Base-by-base conservation (phyloP, 2,797 vertebrate species). In the Danionella dracula region DNA sequence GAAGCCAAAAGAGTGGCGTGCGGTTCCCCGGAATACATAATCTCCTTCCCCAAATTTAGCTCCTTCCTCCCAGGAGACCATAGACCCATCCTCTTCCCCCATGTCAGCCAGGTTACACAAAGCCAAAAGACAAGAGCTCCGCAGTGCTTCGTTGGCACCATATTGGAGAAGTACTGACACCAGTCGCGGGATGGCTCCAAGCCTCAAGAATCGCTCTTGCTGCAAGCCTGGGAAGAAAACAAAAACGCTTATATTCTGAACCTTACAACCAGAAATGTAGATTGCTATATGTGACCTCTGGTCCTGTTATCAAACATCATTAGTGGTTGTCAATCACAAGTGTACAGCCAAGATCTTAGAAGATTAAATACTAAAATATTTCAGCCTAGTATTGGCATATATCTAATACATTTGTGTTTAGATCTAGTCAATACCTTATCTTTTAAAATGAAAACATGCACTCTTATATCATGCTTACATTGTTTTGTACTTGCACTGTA, bases 51-150 rank as follows among this genome's bases (percentile, higher is more conserved):
- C 69, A 21, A 82, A 57, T 0, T 81, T 59, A 0, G 20, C 58
- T 0, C 71, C 83, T 46, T 77, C 69, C 68, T 88, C 83, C 88
- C 90, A 90, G 11, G 79, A 51, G 40, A 84, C 50, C n/a, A 77
- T 78, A 0, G 77, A 81, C 67, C 85, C 83, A 29, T 87, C 88
- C 1, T 83, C 75, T 72, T 89, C 79, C 0, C 69, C 81, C 79
- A 89, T 84, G 32, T 90, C 88, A 5, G 92, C 88, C 51, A 96
- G 86, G 68, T 90, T 93, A 70, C 89, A 93, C 49, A 96, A 83
- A 38, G 92, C 92, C 84, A 89, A 32, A 0, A 96, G 85, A 66
- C 88, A 90, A 42, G 80, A 88, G 1, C 85, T 89, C 77, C 91
- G 83, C 65, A 96, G 83, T 1, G 80, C 71, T 50, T 89, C 85